Conservation (phyloP, 2,113 vertebrate species). For the Hypomesus transpacificus region DNA sequence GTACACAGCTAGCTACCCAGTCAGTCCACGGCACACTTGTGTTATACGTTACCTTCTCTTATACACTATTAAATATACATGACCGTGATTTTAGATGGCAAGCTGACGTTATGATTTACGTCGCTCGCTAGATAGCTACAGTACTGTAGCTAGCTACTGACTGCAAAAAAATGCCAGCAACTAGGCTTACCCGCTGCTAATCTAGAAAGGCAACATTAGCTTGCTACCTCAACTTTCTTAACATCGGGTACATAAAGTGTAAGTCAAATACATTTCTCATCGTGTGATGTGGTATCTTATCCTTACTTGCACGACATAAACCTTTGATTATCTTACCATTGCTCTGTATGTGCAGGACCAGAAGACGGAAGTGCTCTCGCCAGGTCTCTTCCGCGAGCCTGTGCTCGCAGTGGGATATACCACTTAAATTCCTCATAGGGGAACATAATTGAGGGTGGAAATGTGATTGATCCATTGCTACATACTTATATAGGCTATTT, state of each 20-base stretch:
- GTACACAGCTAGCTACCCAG: no score
- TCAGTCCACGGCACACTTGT: no score
- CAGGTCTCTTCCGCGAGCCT: slow-evolving; percentile 46
- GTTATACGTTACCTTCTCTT: no score
- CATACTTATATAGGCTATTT: neutral
- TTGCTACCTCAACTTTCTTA: no score
- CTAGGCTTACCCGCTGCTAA: no score
- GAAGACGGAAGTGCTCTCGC: slow-evolving; percentile 67
- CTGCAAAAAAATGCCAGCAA: no score
- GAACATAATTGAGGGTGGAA: neutral
- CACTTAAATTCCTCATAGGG: neutral
- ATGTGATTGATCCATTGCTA: neutral
- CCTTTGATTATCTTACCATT: slow-evolving; percentile 63
- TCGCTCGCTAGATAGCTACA: slow-evolving; percentile 29
- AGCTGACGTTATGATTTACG: slow-evolving; percentile 34
- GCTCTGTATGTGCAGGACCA: slow-evolving; percentile 43
- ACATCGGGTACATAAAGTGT: no score
- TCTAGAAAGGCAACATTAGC: no score
- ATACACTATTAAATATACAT: no score
- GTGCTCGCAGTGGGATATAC: neutral
- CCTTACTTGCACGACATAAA: neutral
- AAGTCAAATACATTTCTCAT: neutral
- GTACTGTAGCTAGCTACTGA: no score
- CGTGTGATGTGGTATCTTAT: neutral
- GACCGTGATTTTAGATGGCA: neutral